Evolutionary conservation across 2,888 invertebrate genomes (phyloP).

Genomic region (Branchellion lobata): DNA sequence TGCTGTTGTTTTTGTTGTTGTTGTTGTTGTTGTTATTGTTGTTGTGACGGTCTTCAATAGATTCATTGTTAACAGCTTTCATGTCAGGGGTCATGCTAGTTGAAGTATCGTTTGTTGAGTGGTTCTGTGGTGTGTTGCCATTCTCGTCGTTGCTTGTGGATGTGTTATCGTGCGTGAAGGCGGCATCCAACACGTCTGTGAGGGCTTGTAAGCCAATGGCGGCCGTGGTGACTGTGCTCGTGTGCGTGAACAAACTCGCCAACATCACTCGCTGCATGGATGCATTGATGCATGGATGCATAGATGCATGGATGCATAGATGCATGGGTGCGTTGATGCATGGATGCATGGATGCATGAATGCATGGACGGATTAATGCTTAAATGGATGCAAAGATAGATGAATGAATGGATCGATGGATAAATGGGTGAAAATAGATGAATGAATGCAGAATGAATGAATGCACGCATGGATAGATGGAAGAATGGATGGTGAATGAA

Average conservation of each 20-base stretch:
- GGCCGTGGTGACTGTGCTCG: not conserved
- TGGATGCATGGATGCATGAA: not conserved
- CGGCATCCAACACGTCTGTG: not conserved
- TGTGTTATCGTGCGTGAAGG: not conserved
- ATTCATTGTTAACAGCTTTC: not conserved
- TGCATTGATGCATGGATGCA: not conserved
- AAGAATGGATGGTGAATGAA: no score
- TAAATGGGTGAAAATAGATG: no score
- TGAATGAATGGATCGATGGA: not conserved
- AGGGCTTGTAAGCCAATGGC: constrained; percentile 11
- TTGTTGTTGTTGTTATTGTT: not conserved
- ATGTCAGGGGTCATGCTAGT: no score
- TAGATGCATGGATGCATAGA: constrained; percentile 4
- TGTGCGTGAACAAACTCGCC: not conserved
- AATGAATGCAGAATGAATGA: no score
- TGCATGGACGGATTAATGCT: not conserved
- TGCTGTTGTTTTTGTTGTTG: not conserved
- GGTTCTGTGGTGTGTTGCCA: not conserved
- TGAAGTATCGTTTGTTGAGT: not conserved
- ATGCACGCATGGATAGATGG: no score
- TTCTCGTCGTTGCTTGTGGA: not conserved
- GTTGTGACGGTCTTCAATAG: not conserved
- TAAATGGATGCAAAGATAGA: not conserved
- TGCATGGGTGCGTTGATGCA: not conserved
- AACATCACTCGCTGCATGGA: not conserved